A percentile compares a stretch with the other conserved stretches of the same genome.
phyloP scores from a whole-genome alignment of 2,797 vertebrate species.

The Bovichtus diacanthus region DNA sequence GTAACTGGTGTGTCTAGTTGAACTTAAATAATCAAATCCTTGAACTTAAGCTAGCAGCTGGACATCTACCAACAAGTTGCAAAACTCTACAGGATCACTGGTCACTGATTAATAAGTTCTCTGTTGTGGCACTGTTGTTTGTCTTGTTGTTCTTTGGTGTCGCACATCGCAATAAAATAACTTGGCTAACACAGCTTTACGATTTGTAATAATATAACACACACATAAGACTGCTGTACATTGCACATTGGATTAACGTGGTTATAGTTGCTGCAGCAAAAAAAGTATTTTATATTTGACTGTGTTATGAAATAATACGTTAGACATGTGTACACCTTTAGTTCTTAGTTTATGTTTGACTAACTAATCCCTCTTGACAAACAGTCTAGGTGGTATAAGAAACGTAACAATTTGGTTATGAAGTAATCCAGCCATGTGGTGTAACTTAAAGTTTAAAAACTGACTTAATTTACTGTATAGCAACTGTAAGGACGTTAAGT shows the following conservation, averaged over 20 bases:
- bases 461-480: background rate
- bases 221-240: background rate
- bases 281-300: no score
- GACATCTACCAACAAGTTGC: conserved; percentile 10
- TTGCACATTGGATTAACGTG: background rate
- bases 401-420: background rate
- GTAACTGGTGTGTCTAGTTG: background rate
- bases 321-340: background rate
- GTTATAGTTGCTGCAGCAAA: background rate
- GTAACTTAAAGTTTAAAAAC: conserved; percentile 2
- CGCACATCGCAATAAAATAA: background rate
- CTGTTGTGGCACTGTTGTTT: background rate
- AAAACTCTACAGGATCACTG: conserved; percentile 9
- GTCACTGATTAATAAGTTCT: conserved; percentile 24
- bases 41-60: background rate
- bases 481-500: background rate
- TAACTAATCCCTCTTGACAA: background rate
- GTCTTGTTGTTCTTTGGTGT: background rate
- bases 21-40: background rate
- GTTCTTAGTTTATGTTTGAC: background rate
- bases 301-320: background rate
- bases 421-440: background rate
- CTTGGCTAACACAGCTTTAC: background rate
- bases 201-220: background rate
- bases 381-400: background rate